Base-by-base conservation (phyloP, 1,140 invertebrate species). In the Drosophila melanogaster region DNA sequence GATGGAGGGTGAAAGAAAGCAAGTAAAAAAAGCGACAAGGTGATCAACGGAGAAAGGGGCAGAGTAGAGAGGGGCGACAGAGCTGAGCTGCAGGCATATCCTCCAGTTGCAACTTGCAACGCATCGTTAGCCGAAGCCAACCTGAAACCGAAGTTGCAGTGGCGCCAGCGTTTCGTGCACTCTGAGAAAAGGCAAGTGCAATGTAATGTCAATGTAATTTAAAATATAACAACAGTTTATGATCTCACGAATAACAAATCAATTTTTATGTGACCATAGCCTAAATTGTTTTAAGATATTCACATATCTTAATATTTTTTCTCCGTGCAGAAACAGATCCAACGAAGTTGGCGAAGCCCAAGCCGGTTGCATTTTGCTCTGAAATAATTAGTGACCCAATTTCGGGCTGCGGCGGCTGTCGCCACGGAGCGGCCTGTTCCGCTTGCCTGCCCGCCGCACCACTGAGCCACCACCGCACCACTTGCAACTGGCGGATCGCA, bases 331-430 rank as follows among this genome's bases (percentile, higher is more conserved):
- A 44, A 51, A 62, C 37, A 50, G 37, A 51, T 51, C 51, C 59
- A 51, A 38, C 11, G 49, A 56, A 35, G 15, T 17, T 33, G 46
- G 8, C 58, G 19, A 64, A 58, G 41, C 40, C 58, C 35, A 53
- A 74, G 84, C 85, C 85, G 76, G 76, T 80, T 85, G 85, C 77
- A 89, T 77, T 85, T 85, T 90, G 85, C 84, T 89, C 84, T 89
- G 85, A 90, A 90, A 89, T 90, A 90, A 89, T 89, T 89, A 90
- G 85, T 89, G 84, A 89, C 84, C 84, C 86, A 89, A 90, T 89
- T 89, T 89, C 77, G 58, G 76, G 72, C 44, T 75, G 66, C 35
- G 41, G 71, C 65, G 61, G 71, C 67, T 74, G 71, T 54, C 66
- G 75, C 67, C 69, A 66, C 43, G 50, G 66, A 57, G 77, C 64